Conservation (phyloP, 2,888 invertebrate genomes). For the Andricus curvator region DNA sequence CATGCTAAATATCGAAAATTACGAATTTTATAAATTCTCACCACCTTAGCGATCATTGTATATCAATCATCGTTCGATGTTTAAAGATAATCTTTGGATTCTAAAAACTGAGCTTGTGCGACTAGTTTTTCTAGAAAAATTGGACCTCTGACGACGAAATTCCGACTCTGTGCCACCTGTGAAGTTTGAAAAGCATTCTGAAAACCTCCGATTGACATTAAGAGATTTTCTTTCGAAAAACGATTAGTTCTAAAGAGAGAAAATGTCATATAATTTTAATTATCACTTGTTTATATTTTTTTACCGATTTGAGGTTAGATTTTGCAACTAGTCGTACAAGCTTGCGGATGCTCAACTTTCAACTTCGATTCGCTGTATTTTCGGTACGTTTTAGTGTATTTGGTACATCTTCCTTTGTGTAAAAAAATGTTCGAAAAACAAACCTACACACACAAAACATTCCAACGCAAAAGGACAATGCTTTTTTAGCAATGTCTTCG, state of each 20-base stretch:
- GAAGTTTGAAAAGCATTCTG: not conserved
- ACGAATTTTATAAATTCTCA: slow-evolving; percentile 48
- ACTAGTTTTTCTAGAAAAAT: not conserved
- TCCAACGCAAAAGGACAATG: slow-evolving; percentile 61
- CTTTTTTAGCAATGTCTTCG: slow-evolving; percentile 69
- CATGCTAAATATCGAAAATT: slow-evolving; percentile 37
- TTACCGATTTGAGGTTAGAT: not conserved
- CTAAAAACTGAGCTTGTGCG: slow-evolving; percentile 28
- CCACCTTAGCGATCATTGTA: slow-evolving; percentile 44
- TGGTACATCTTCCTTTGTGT: slow-evolving; percentile 2
- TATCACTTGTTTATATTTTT: too few species aligned
- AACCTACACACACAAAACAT: not conserved
- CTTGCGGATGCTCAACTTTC: slow-evolving; percentile 33
- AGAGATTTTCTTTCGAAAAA: not conserved
- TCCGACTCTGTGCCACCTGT: not conserved
- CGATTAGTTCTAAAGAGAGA: not conserved
- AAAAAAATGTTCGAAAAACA: not conserved
- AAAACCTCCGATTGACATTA: not conserved
- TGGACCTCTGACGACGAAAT: not conserved
- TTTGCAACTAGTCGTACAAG: slow-evolving; percentile 4
- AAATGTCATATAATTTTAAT: not conserved
- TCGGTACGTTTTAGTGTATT: not conserved
- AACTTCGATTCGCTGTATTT: slow-evolving; percentile 18
- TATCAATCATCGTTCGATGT: slow-evolving; percentile 37
- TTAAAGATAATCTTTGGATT: slow-evolving; percentile 8